phyloP scores from a whole-genome alignment of 2,113 vertebrate genomes.

The Hippoglossus stenolepis region DNA sequence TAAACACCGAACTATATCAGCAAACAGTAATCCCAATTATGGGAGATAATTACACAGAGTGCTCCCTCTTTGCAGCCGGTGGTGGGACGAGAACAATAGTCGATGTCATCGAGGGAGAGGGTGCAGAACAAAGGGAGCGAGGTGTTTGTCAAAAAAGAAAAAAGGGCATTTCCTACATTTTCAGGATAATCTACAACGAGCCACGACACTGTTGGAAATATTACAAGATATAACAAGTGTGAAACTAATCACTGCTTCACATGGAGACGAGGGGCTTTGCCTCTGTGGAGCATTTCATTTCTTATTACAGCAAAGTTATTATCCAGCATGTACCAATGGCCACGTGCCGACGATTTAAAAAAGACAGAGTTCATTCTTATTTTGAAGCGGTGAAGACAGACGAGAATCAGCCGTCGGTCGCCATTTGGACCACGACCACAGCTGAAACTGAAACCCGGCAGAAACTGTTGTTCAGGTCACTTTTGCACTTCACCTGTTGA shows the following conservation, averaged over 20 bases:
- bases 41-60: conserved; percentile 18
- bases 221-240: background rate
- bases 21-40: conserved; percentile 37
- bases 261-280: background rate
- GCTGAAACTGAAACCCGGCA: too few species aligned
- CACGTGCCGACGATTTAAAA: background rate
- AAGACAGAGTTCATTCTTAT: background rate
- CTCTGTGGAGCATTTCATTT: background rate
- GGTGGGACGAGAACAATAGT: conserved; percentile 13
- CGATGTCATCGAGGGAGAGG: background rate
- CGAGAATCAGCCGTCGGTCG: background rate
- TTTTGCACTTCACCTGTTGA: background rate
- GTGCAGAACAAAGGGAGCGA: background rate
- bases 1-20: conserved; percentile 46
- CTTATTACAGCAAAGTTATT: background rate
- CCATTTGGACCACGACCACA: background rate
- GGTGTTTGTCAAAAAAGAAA: background rate
- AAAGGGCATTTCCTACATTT: background rate
- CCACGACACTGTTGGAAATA: background rate
- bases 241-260: background rate
- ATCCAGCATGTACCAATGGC: background rate
- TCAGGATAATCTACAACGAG: background rate
- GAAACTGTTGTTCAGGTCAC: background rate
- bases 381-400: background rate
- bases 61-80: background rate